Conservation (phyloP, 2,888 invertebrate genomes). For the Mayetiola destructor region DNA sequence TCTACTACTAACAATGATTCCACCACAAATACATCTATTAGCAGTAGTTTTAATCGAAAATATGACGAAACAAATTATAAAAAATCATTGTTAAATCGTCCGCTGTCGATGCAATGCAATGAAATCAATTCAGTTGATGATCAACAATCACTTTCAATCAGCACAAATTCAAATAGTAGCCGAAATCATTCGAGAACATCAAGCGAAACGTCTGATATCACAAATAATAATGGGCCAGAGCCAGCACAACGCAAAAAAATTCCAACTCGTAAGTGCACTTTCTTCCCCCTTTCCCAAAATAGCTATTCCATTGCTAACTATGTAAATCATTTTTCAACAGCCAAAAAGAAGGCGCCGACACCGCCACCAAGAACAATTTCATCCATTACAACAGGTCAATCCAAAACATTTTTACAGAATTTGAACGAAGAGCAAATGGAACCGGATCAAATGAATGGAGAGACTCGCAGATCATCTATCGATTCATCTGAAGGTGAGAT, state of each 20-base stretch:
- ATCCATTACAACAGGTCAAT: not conserved
- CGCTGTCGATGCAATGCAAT: not conserved
- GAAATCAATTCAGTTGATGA: not conserved
- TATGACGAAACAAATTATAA: not conserved
- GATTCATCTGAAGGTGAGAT: not conserved
- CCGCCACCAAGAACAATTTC: slow-evolving; percentile 23
- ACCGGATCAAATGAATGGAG: not conserved
- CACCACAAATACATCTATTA: not conserved
- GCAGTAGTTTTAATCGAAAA: not conserved
- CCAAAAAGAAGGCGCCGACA: slow-evolving; percentile 29
- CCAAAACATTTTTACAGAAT: not conserved
- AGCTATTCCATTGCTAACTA: too few relatives aligned
- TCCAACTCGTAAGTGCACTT: slow-evolving; percentile 18
- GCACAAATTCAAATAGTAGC: not conserved
- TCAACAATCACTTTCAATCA: not conserved
- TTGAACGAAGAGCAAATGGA: not conserved
- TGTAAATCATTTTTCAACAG: not conserved
- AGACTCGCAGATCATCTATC: not conserved
- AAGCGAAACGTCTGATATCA: slow-evolving; percentile 16
- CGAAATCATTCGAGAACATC: slow-evolving; percentile 15
- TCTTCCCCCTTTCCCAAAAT: too few relatives aligned
- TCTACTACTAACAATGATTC: not conserved
- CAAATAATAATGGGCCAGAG: slow-evolving; percentile 25
- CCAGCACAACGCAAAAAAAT: slow-evolving; percentile 31
- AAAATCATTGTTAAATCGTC: not conserved